phyloP scores from a whole-genome alignment of 2,888 invertebrate species.

The Bugula neritina region DNA sequence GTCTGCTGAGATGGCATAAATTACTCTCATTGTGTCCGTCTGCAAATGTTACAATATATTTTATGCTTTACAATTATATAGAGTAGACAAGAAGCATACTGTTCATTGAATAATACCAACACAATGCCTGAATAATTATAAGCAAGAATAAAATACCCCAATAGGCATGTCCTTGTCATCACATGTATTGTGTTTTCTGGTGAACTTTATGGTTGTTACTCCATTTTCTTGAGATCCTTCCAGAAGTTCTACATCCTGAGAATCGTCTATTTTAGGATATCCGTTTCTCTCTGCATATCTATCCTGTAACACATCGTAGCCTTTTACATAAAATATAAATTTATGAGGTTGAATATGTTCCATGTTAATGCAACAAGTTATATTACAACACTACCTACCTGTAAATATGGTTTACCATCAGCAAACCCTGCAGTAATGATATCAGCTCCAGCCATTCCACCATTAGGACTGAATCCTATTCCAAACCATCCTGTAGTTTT shows the following conservation, averaged over 20 bases:
- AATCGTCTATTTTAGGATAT: slow-evolving; percentile 25
- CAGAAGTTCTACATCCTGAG: slow-evolving; percentile 29
- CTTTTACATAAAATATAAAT: no score
- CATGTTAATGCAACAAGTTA: background rate
- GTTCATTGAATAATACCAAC: no score
- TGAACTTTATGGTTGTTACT: slow-evolving; percentile 29
- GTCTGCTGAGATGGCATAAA: slow-evolving; percentile 28
- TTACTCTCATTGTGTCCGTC: slow-evolving; percentile 26
- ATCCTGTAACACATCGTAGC: slow-evolving; percentile 16
- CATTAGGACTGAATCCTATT: slow-evolving; percentile 26
- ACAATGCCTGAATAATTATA: no score
- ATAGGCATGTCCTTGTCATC: slow-evolving; percentile 28
- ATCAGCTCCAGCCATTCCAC: slow-evolving; percentile 26
- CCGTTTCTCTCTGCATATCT: slow-evolving; percentile 1
- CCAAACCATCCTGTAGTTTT: slow-evolving; percentile 30
- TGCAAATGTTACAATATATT: background rate
- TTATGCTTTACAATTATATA: no score
- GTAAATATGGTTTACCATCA: slow-evolving; percentile 34
- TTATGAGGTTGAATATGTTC: no score
- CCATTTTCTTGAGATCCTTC: slow-evolving; percentile 29
- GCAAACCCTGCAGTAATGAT: slow-evolving; percentile 65
- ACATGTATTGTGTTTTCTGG: slow-evolving; percentile 29
- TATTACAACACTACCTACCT: slow-evolving; percentile 31
- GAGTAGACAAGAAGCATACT: no score
- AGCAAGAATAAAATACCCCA: no score